Percentiles rank a stretch among this genome's conserved stretches.
These are phyloP conservation scores for Micronisus gabar DNA, from an alignment of 2,113 vertebrate species.

Conservation along the genomic window DNA sequence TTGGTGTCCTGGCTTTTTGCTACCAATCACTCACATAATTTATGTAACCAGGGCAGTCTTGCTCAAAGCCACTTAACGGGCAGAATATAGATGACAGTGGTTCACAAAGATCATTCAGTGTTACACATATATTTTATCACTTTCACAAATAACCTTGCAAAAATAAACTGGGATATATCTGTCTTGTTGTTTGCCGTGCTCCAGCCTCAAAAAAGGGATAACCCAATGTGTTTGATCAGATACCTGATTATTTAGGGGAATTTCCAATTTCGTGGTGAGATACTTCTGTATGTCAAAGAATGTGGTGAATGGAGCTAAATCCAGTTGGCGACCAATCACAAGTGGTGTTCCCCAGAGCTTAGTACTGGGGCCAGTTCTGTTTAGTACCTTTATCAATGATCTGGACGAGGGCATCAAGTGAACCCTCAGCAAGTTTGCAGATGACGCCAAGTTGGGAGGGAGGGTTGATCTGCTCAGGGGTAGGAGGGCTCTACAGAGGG, in stretches of 20 bases:
- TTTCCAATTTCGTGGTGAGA: background rate
- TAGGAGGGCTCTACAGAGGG: background rate
- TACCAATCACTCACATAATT: background rate
- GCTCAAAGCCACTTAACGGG: background rate
- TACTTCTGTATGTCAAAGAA: background rate
- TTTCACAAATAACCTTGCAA: background rate
- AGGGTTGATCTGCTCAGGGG: too few species aligned
- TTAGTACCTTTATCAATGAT: background rate
- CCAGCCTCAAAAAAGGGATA: background rate
- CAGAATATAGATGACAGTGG: background rate
- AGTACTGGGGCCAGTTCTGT: background rate
- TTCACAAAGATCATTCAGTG: background rate
- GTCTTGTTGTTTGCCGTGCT: background rate
- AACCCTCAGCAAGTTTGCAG: background rate
- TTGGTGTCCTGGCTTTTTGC: background rate
- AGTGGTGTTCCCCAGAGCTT: background rate
- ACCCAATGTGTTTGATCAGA: fast-evolving
- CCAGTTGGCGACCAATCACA: fast-evolving
- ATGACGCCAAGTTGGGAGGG: background rate
- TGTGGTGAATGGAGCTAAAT: background rate
- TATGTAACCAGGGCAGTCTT: background rate
- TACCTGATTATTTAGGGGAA: background rate
- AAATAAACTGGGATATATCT: background rate
- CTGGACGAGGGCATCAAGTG: too few species aligned
- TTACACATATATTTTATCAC: background rate